A percentile compares a stretch with the other conserved stretches of the same genome.
These are phyloP conservation scores for Bovichtus variegatus DNA, from an alignment of 2,797 vertebrate genomes.

Conservation along the genomic window DNA sequence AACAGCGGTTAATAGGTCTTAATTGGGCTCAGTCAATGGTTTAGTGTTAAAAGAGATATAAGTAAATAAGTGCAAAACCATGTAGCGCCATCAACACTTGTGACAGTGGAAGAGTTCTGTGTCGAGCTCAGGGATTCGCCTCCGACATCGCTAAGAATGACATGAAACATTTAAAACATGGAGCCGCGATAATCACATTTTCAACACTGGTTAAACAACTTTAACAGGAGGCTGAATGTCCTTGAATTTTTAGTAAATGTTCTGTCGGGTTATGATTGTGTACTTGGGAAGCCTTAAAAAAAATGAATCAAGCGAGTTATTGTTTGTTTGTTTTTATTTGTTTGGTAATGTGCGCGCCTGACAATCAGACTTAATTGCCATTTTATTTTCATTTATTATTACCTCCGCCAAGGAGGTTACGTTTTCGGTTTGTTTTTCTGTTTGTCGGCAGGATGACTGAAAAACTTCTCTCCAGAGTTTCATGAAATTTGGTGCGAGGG, in stretches of 20 bases:
- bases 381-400: no score
- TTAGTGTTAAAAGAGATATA: not conserved
- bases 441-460: no score
- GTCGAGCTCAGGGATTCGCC: not conserved
- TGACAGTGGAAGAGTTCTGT: not conserved
- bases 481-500: no score
- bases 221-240: not conserved
- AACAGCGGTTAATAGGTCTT: not conserved
- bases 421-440: no score
- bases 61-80: conserved; percentile 1
- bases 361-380: no score
- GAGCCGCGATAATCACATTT: not conserved
- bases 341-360: not conserved
- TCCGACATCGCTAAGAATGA: not conserved
- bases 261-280: not conserved
- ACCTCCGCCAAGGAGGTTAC: no score
- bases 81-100: not conserved
- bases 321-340: no score
- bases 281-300: not conserved
- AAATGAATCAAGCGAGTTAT: not conserved
- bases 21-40: conserved; percentile 10
- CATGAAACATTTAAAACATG: not conserved
- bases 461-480: no score
- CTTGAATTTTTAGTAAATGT: not conserved
- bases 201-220: not conserved